Evolutionary conservation across 2,797 vertebrate species (phyloP).

Genomic region (Ateles fusciceps): DNA sequence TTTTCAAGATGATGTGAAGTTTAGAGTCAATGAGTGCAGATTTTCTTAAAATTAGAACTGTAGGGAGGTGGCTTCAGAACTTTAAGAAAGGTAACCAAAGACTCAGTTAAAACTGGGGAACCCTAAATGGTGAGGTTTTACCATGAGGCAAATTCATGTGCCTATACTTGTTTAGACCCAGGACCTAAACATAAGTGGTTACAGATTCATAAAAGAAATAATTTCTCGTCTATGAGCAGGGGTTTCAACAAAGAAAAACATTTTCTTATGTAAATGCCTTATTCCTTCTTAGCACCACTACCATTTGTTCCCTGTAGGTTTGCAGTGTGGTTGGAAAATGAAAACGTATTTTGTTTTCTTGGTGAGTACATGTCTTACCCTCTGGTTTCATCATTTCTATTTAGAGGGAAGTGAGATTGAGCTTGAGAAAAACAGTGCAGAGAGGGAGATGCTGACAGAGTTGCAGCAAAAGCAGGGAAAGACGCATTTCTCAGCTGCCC

Average conservation of each 20-base stretch:
- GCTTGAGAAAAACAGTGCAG: conserved; percentile 1
- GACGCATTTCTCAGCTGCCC: neutral
- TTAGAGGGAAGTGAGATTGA: conserved; percentile 67
- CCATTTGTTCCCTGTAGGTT: conserved; percentile 8
- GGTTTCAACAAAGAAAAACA: neutral
- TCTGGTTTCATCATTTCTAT: conserved; percentile 56
- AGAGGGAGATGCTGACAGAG: conserved; percentile 7
- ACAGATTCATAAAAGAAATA: neutral
- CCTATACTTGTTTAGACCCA: neutral
- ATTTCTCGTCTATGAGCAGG: neutral
- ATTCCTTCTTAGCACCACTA: neutral
- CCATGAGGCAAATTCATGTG: neutral
- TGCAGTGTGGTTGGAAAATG: conserved; percentile 34
- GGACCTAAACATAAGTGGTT: neutral
- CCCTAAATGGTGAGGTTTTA: neutral
- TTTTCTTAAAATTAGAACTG: conserved; percentile 41
- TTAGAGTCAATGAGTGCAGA: neutral
- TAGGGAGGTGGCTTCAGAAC: neutral
- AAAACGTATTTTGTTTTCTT: conserved; percentile 65
- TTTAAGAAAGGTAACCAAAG: neutral
- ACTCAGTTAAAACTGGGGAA: neutral
- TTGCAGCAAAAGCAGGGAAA: neutral
- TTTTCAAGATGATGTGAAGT: neutral
- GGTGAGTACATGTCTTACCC: conserved; percentile 50
- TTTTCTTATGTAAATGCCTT: neutral